phyloP scores from a whole-genome alignment of 1,140 invertebrate species.

The Drosophila lacertosa region DNA sequence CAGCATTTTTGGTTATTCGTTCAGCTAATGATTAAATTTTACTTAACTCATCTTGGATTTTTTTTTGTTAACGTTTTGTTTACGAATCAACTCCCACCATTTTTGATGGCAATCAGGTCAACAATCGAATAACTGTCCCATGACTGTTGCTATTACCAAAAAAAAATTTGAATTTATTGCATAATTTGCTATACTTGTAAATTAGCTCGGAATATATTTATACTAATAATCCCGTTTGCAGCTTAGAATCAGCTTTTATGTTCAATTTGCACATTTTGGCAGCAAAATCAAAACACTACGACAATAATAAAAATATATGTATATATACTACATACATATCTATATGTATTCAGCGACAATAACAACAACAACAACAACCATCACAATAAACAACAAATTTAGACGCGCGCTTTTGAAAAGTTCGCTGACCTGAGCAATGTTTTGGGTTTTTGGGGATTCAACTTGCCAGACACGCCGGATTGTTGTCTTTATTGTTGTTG shows the following conservation, averaged over 20 bases:
- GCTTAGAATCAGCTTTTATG: conserved; percentile 22
- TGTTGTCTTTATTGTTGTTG: conserved; percentile 61
- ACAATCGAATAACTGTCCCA: conserved; percentile 13
- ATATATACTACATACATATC: too few relatives aligned
- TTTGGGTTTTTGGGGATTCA: conserved; percentile 54
- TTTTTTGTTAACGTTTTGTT: not conserved
- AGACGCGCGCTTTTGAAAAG: conserved; percentile 53
- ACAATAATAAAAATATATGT: conserved; percentile 49
- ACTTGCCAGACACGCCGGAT: conserved; percentile 59
- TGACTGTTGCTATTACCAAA: conserved; percentile 23
- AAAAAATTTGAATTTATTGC: conserved; percentile 30
- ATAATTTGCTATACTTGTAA: conserved; percentile 25
- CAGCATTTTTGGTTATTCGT: not conserved
- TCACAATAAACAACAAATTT: conserved; percentile 51
- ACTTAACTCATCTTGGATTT: not conserved
- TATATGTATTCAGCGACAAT: conserved; percentile 22
- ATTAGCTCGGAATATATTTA: conserved; percentile 39
- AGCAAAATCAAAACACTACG: conserved; percentile 55
- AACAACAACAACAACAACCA: conserved; percentile 28
- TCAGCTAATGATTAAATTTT: not conserved
- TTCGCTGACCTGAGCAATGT: conserved; percentile 76
- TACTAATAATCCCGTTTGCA: conserved; percentile 41
- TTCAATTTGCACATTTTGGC: conserved; percentile 70
- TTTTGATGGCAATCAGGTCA: not conserved
- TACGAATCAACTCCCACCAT: not conserved